Evolutionary conservation across 2,797 vertebrate species (phyloP).

Genomic region (Trichosurus vulpecula): DNA sequence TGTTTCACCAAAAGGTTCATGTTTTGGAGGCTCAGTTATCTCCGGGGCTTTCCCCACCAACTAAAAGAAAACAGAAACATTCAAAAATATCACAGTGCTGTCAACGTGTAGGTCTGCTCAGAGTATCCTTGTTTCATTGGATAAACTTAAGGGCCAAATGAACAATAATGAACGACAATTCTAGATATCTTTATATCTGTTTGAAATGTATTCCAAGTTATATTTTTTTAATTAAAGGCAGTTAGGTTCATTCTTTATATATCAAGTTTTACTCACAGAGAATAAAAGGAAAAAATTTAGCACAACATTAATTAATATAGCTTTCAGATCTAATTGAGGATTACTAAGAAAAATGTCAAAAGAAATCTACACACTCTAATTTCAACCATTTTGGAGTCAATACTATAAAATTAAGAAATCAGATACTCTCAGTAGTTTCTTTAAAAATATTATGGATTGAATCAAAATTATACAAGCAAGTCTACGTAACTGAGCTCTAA

Average conservation of each 20-base stretch:
- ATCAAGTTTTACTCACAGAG: constrained; percentile 36
- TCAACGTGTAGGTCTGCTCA: constrained; percentile 27
- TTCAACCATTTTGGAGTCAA: neutral
- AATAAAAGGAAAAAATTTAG: constrained; percentile 37
- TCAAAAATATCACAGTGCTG: constrained; percentile 73
- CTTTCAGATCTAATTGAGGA: constrained; percentile 21
- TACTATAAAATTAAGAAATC: constrained; percentile 9
- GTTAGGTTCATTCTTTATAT: neutral
- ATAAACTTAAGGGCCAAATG: too few relatives aligned
- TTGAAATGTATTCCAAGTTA: constrained; percentile 40
- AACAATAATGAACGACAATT: constrained; percentile 19
- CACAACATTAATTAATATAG: constrained; percentile 10
- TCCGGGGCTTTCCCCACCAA: constrained; percentile 97
- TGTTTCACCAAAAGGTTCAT: constrained; percentile 94
- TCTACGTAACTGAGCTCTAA: too few relatives aligned
- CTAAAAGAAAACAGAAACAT: constrained; percentile 88
- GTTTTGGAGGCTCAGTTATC: constrained; percentile 95
- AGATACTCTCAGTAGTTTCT: too few relatives aligned
- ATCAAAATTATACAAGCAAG: neutral
- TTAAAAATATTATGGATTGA: neutral
- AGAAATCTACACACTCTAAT: neutral
- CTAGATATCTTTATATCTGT: neutral
- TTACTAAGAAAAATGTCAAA: constrained; percentile 38
- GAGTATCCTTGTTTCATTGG: constrained; percentile 46
- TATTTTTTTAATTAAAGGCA: constrained; percentile 22